Percentiles rank a stretch among this genome's conserved stretches.
These are phyloP conservation scores for Irena cyanogastra DNA, from an alignment of 2,113 vertebrate genomes.

Conservation along the genomic window DNA sequence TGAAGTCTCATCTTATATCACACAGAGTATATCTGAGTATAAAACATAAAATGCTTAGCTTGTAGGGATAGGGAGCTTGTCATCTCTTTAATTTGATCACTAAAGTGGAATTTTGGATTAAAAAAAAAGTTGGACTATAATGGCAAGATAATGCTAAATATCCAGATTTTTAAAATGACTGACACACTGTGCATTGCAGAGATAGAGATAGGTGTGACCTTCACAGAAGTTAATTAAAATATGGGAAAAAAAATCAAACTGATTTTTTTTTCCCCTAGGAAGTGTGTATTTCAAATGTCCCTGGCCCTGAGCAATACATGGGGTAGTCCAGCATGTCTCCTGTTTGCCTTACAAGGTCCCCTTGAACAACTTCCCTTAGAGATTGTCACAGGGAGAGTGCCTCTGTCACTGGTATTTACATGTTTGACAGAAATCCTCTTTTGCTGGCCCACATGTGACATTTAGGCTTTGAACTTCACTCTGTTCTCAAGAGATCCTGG, in stretches of 20 bases:
- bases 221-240: conserved; percentile 67
- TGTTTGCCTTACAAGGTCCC: background rate
- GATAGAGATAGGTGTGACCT: conserved; percentile 62
- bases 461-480: background rate
- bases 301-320: background rate
- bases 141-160: conserved; percentile 62
- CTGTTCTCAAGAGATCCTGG: background rate
- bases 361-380: background rate
- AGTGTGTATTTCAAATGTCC: conserved; percentile 18
- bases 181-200: conserved; percentile 22
- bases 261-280: background rate
- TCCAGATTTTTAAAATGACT: conserved; percentile 43
- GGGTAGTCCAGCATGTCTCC: background rate
- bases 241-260: background rate
- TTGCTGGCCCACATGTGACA: background rate
- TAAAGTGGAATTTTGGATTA: conserved; percentile 11
- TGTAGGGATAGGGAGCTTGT: conserved; percentile 27
- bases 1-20: conserved; percentile 43
- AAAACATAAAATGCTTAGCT: conserved; percentile 55
- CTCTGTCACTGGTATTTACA: background rate
- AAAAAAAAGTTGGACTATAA: conserved; percentile 24
- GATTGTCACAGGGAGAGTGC: background rate
- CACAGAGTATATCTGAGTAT: background rate
- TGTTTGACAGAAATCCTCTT: background rate
- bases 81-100: conserved; percentile 34